Conservation (phyloP, 2,888 invertebrate species). For the Xestia c-nigrum region DNA sequence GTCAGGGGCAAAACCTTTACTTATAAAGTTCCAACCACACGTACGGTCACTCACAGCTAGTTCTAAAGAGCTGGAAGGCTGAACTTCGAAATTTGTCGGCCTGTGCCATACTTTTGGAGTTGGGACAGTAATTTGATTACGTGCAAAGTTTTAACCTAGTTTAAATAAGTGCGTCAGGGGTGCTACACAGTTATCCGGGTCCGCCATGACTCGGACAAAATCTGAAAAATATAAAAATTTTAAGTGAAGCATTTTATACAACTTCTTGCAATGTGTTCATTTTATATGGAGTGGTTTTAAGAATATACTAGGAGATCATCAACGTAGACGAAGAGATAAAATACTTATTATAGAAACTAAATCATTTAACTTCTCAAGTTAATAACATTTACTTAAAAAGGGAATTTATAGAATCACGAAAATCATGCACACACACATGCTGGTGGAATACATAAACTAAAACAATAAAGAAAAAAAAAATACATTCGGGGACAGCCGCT, state of each 20-base stretch:
- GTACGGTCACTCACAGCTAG: slow-evolving; percentile 28
- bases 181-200: neutral
- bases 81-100: slow-evolving; percentile 16
- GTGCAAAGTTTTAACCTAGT: neutral
- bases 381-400: no score
- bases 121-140: slow-evolving; percentile 31
- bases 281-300: no score
- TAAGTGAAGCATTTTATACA: no score
- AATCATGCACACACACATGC: no score
- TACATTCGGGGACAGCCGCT: neutral
- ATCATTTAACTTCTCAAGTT: no score
- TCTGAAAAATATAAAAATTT: neutral
- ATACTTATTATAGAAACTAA: no score
- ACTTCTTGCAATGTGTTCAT: no score
- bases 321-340: no score
- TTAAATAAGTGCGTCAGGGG: neutral
- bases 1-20: neutral
- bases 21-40: slow-evolving; percentile 45
- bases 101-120: slow-evolving; percentile 18
- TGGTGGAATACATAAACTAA: no score
- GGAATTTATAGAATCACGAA: no score
- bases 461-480: no score
- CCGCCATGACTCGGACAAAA: neutral
- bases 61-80: slow-evolving; percentile 25
- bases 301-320: no score